Conservation (phyloP, 2,888 invertebrate genomes). For the Leptopilina myrica region DNA sequence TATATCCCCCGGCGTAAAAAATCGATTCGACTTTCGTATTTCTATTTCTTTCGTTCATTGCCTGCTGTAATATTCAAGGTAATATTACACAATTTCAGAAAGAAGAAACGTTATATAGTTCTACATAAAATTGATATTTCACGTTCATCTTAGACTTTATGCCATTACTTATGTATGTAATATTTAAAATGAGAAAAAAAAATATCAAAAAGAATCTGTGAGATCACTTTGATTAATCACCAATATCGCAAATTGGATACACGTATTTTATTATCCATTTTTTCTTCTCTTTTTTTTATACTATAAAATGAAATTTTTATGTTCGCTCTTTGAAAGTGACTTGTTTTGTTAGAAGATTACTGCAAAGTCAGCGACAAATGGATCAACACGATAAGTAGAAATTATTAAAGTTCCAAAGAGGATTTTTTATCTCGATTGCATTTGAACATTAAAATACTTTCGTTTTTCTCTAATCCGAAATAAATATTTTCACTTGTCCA, state of each 20-base stretch:
- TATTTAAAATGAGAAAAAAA: too few species aligned
- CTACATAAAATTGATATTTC: slow-evolving; percentile 1
- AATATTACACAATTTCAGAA: neutral
- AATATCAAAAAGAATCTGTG: too few species aligned
- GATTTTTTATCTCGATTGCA: slow-evolving; percentile 18
- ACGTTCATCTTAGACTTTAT: slow-evolving; percentile 1
- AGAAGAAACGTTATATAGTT: slow-evolving; percentile 5
- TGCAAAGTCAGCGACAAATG: neutral
- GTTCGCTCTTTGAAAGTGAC: neutral
- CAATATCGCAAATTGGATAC: neutral
- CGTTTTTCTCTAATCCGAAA: neutral
- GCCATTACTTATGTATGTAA: slow-evolving; percentile 18
- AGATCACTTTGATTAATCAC: too few species aligned
- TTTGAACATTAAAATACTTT: neutral
- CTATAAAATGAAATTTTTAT: neutral
- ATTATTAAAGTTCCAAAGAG: neutral
- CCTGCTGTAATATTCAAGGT: neutral
- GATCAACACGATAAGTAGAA: slow-evolving; percentile 32
- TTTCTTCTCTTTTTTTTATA: neutral
- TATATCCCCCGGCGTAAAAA: neutral
- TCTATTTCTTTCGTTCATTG: slow-evolving; percentile 9
- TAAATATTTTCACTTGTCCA: neutral
- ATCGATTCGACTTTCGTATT: slow-evolving; percentile 5
- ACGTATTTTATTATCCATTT: neutral
- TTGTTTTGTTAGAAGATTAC: neutral